A percentile compares a stretch with the other conserved stretches of the same genome.
phyloP scores from a whole-genome alignment of 1,140 invertebrate genomes.

The Drosophila willistoni region DNA sequence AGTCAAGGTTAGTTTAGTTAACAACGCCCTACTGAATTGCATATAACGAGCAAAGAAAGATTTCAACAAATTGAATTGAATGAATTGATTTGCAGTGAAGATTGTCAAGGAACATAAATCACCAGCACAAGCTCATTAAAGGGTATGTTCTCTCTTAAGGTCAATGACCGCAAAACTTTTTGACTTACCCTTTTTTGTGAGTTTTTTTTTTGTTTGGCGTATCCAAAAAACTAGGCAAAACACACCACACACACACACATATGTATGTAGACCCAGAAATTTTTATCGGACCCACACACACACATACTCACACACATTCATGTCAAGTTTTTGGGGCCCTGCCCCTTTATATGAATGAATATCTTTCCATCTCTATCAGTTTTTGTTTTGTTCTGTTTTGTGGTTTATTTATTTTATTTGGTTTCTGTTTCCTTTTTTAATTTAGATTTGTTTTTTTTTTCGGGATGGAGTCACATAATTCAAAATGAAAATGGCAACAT shows the following conservation, averaged over 20 bases:
- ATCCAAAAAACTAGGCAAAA: constrained; percentile 51
- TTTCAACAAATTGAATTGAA: constrained; percentile 34
- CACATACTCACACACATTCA: constrained; percentile 34
- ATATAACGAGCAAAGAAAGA: constrained; percentile 7
- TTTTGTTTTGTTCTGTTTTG: constrained; percentile 43
- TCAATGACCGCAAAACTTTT: constrained; percentile 63
- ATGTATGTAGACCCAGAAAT: constrained; percentile 28
- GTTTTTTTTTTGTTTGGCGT: constrained; percentile 27
- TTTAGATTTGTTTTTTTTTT: constrained; percentile 37
- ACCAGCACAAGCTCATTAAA: constrained; percentile 42
- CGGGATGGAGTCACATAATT: constrained; percentile 57
- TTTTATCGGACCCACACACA: constrained; percentile 65
- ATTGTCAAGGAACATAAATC: constrained; percentile 58
- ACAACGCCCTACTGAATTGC: background rate
- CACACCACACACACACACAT: constrained; percentile 31
- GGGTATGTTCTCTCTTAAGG: constrained; percentile 14
- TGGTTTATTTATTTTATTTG: constrained; percentile 27
- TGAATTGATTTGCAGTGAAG: constrained; percentile 22
- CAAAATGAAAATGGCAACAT: constrained; percentile 60
- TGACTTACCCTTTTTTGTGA: constrained; percentile 32
- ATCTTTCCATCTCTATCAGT: constrained; percentile 45
- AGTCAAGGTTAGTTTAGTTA: constrained; percentile 51
- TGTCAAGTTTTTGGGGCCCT: constrained; percentile 45
- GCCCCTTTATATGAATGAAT: constrained; percentile 27
- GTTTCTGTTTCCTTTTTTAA: constrained; percentile 61